Evolutionary conservation across 2,888 invertebrate species (phyloP), one percentile per base, ranked within the genome.

Genomic region (Campopleginae sp.): DNA sequence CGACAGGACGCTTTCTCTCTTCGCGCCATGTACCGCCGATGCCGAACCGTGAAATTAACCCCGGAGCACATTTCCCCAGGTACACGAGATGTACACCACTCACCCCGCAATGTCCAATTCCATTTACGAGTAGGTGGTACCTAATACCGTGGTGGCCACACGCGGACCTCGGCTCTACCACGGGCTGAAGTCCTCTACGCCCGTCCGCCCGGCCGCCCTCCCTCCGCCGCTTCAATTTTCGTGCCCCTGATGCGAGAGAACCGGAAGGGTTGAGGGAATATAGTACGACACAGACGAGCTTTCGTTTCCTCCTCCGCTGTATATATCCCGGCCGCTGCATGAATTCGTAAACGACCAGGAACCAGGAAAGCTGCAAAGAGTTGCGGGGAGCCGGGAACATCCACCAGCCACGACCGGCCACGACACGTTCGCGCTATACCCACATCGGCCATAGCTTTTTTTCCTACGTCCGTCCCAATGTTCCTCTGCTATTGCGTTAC

Each of bases 11-110:
- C 66, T 27, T 33, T 66, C 76, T 42, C 17, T 48, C 38, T 23
- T 65, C 12, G 33, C 12, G 33, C 19, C 54, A 58, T 66, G 51
- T 63, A 82, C 54, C 82, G 70, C 66, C 88, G 88, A 90, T 90
- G 87, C 84, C 87, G 89, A 89, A 91, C 89, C 90, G 91, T 91
- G 90, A 91, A 91, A 91, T 91, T 91, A 91, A 90, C 88, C 89
- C 82, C 74, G 86, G 87, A 89, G 87, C 90, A 88, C 91, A 90
- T 91, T 91, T 90, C 91, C 90, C 83, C 84, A 89, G 90, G 91
- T 88, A 87, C 87, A 87, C 72, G 86, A 83, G 79, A 88, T 86
- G 88, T 88, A 88, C 88, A 89, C 86, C 88, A 86, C 85, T 87
- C 86, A 82, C 75, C 82, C 88, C 83, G 80, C 88, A 89, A 86